These are phyloP conservation scores for Neelides sp. DNA, from an alignment of 1,140 invertebrate species.

Conservation along the genomic window DNA sequence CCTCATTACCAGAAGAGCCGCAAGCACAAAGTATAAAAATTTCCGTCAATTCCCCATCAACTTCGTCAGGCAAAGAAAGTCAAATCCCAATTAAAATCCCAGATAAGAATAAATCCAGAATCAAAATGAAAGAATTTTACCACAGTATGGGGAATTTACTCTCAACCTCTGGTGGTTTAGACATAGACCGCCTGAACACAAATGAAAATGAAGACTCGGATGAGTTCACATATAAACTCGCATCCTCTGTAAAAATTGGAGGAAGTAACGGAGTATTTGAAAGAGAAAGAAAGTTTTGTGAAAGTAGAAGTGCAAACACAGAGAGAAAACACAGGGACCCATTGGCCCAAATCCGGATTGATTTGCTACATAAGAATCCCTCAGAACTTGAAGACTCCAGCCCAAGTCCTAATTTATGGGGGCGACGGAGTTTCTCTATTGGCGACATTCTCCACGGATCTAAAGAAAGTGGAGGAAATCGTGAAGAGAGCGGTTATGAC, in stretches of 20 bases:
- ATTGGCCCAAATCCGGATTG: conserved; percentile 18
- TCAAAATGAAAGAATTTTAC: conserved; percentile 7
- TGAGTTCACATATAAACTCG: neutral
- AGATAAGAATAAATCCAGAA: neutral
- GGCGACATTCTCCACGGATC: conserved; percentile 15
- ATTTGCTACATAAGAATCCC: conserved; percentile 19
- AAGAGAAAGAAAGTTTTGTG: too few relatives aligned
- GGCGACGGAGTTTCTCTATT: conserved; percentile 15
- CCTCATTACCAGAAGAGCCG: conserved; percentile 32
- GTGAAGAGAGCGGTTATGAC: conserved; percentile 28
- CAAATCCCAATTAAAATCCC: neutral
- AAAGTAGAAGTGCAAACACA: too few relatives aligned
- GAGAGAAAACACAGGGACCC: too few relatives aligned
- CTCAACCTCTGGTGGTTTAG: neutral
- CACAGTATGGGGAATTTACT: conserved; percentile 21
- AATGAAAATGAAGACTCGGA: neutral
- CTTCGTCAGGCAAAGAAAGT: neutral
- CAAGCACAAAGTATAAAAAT: neutral
- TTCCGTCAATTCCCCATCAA: neutral
- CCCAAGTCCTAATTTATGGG: neutral
- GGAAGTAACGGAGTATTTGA: too few relatives aligned
- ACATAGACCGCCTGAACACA: too few relatives aligned
- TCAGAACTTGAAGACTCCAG: conserved; percentile 10
- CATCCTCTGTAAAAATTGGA: neutral
- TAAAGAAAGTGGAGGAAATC: neutral